Evolutionary conservation across 2,113 vertebrate species (phyloP).

Genomic region (Melanotaenia duboulayi): DNA sequence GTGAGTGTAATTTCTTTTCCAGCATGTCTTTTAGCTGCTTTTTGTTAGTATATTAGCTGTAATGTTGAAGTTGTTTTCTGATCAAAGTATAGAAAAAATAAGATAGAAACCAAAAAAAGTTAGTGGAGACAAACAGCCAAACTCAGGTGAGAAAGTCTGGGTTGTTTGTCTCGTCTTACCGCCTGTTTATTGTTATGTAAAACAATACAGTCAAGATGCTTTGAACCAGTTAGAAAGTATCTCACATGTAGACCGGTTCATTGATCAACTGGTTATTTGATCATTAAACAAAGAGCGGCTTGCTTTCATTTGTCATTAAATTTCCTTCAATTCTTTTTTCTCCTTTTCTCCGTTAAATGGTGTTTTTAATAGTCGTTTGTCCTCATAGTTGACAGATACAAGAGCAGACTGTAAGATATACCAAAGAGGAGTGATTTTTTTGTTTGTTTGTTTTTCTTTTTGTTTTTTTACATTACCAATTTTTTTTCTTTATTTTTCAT

Average conservation of each 20-base stretch:
- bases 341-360: too few species aligned
- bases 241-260: not conserved
- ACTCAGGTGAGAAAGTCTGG: constrained; percentile 35
- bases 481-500: too few species aligned
- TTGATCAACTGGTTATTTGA: too few species aligned
- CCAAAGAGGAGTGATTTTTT: too few species aligned
- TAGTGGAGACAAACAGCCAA: rapidly evolving
- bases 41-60: not conserved
- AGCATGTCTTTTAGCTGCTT: constrained; percentile 9
- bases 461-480: too few species aligned
- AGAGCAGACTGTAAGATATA: too few species aligned
- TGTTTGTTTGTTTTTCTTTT: too few species aligned
- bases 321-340: too few species aligned
- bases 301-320: not conserved
- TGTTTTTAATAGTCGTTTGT: too few species aligned
- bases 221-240: not conserved
- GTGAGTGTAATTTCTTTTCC: constrained; percentile 20
- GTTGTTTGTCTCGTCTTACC: not conserved
- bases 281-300: not conserved
- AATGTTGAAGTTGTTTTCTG: not conserved
- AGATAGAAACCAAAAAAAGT: not conserved
- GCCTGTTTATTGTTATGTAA: not conserved
- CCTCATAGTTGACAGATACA: too few species aligned
- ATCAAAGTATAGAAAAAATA: not conserved
- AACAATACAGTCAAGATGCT: not conserved